Evolutionary conservation across 37 sponge, comb jelly and placozoan species (phyloP).

Genomic region (Diacarnus erythraeanus): DNA sequence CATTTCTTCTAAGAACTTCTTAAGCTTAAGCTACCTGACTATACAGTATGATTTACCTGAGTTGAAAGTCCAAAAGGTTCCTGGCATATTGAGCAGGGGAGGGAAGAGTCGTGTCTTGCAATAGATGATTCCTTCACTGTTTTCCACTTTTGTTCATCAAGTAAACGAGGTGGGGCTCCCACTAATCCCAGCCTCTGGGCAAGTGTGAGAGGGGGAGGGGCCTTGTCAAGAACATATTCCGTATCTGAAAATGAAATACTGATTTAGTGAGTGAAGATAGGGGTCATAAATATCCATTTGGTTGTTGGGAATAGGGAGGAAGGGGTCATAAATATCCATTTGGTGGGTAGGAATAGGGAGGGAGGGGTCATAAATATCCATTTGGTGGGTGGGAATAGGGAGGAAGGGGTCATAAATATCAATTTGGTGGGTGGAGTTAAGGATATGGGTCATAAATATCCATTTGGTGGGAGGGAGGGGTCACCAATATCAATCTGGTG

Average conservation of each 20-base stretch:
- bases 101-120: slow-evolving; percentile 69
- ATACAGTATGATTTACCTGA: slow-evolving; percentile 41
- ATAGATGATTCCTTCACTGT: slow-evolving; percentile 56
- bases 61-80: slow-evolving; percentile 68
- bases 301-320: too few species aligned
- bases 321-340: too few species aligned
- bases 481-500: too few species aligned
- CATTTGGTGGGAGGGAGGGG: too few species aligned
- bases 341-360: too few species aligned
- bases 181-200: slow-evolving; percentile 90
- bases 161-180: slow-evolving; percentile 48
- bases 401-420: too few species aligned
- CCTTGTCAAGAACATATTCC: slow-evolving; percentile 63
- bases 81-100: slow-evolving; percentile 93
- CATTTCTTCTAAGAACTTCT: too few species aligned
- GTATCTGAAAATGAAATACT: not conserved
- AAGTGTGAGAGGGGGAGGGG: slow-evolving; percentile 68
- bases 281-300: too few species aligned
- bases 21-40: not conserved
- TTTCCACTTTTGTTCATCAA: slow-evolving; percentile 78
- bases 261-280: slow-evolving; percentile 3
- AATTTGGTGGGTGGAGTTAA: too few species aligned
- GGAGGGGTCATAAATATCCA: too few species aligned
- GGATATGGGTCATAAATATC: too few species aligned
- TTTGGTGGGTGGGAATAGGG: too few species aligned